Evolutionary conservation across 2,113 vertebrate genomes (phyloP).

Genomic region (Tautogolabrus adspersus): DNA sequence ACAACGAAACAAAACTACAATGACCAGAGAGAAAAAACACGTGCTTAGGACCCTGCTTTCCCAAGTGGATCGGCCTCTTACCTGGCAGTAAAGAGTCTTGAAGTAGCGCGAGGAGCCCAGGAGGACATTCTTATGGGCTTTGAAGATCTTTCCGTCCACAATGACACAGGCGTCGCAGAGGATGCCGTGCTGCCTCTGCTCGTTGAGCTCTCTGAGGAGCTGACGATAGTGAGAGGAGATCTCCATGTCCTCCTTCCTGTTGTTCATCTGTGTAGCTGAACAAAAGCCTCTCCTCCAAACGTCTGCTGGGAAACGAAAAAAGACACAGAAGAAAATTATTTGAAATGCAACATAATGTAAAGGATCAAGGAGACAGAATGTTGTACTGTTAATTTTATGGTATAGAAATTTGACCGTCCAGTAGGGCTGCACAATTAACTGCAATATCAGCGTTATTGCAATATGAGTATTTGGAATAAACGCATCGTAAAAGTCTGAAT

Average conservation of each 20-base stretch:
- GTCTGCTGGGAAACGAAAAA: slow-evolving; percentile 78
- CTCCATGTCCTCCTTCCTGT: slow-evolving; percentile 99
- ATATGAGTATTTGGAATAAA: too few species aligned
- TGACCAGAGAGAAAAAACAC: slow-evolving; percentile 13
- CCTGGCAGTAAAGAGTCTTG: slow-evolving; percentile 98
- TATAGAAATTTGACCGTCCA: too few species aligned
- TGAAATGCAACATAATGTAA: not conserved
- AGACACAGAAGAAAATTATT: not conserved
- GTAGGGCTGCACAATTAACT: too few species aligned
- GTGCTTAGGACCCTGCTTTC: too few species aligned
- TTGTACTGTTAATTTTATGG: not conserved
- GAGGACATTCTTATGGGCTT: slow-evolving; percentile 97
- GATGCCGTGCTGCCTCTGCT: slow-evolving; percentile 96
- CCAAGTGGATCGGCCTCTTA: slow-evolving; percentile 24
- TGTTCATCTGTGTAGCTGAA: slow-evolving; percentile 92
- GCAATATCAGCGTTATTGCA: too few species aligned
- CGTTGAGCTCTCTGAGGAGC: slow-evolving; percentile 95
- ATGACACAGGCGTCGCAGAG: slow-evolving; percentile 96
- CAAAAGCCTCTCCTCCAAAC: slow-evolving; percentile 85
- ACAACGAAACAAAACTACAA: not conserved
- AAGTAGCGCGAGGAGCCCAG: slow-evolving; percentile 98
- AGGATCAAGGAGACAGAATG: too few species aligned
- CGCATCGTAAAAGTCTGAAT: too few species aligned
- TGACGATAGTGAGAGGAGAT: slow-evolving; percentile 98
- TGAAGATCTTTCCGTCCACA: slow-evolving; percentile 98